These are phyloP conservation scores for Hiodon alosoides DNA, from an alignment of 2,113 vertebrate genomes.

Conservation along the genomic window DNA sequence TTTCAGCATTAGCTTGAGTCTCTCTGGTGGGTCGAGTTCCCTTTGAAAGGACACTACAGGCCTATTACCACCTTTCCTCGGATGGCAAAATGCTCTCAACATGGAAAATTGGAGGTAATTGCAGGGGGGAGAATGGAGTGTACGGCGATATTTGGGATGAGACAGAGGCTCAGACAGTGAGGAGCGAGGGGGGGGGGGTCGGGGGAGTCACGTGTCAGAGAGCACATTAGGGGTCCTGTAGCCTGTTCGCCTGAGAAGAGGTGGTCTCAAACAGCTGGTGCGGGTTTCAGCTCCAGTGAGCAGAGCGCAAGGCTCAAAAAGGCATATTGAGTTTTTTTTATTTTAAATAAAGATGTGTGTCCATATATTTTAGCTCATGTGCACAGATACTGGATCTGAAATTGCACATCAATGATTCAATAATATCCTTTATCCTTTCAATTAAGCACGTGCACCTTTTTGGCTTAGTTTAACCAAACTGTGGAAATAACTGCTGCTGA, in stretches of 20 bases:
- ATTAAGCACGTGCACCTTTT: too few species aligned
- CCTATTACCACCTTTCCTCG: constrained; percentile 26
- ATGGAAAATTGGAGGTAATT: constrained; percentile 28
- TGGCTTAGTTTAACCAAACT: too few species aligned
- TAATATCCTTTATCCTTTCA: too few species aligned
- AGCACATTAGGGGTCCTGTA: background rate
- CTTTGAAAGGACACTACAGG: background rate
- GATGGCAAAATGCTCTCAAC: constrained; percentile 19
- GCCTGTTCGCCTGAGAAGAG: background rate
- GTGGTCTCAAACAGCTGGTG: background rate
- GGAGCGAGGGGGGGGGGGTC: background rate
- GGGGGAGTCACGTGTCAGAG: background rate
- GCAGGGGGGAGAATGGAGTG: constrained; percentile 3
- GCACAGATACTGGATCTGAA: too few species aligned
- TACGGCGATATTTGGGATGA: constrained; percentile 13
- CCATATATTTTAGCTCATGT: too few species aligned
- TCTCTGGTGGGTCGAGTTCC: background rate
- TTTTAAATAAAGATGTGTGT: background rate
- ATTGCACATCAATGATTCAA: too few species aligned
- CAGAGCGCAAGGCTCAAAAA: background rate
- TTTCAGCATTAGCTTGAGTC: background rate
- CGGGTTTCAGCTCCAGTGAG: constrained; percentile 11
- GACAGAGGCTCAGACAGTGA: constrained; percentile 1
- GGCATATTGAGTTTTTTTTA: background rate
- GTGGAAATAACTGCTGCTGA: too few species aligned